A percentile compares a stretch with the other conserved stretches of the same genome.
Conservation (phyloP, 1,140 invertebrate genomes). For the Holotrichia oblita region DNA sequence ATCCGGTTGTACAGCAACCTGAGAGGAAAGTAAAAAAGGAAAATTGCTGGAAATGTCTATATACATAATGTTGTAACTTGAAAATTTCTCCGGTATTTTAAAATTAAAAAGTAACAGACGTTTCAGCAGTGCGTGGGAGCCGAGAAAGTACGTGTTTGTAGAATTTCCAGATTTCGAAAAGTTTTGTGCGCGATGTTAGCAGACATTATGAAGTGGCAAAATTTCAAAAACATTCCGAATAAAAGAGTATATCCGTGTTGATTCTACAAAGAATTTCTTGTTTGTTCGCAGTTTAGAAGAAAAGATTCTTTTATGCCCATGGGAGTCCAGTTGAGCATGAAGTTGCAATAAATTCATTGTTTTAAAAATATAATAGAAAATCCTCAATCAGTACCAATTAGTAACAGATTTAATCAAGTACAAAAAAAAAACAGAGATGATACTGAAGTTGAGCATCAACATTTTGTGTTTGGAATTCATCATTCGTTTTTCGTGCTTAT, state of each 20-base stretch:
- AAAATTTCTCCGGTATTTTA: neutral
- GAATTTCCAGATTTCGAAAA: slow-evolving; percentile 1
- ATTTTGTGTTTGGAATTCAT: no score
- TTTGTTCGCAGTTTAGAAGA: no score
- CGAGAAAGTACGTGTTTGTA: neutral
- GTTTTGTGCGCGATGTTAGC: neutral
- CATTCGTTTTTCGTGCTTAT: no score
- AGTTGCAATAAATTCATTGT: no score
- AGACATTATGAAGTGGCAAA: neutral
- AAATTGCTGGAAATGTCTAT: neutral
- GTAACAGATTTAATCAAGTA: no score
- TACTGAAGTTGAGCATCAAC: no score
- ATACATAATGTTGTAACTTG: neutral
- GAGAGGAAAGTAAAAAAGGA: slow-evolving; percentile 21
- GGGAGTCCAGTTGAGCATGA: no score
- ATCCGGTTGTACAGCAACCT: slow-evolving; percentile 5
- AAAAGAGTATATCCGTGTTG: neutral
- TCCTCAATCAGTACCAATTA: no score
- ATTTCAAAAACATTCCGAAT: neutral
- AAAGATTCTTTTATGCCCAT: no score
- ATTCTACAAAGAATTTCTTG: neutral
- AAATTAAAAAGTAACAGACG: slow-evolving; percentile 3
- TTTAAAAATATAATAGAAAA: no score
- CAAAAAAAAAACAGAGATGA: no score
- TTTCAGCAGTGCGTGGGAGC: neutral